These are phyloP conservation scores for Triplophysa dalaica DNA, from an alignment of 2,113 vertebrate genomes.

Conservation along the genomic window DNA sequence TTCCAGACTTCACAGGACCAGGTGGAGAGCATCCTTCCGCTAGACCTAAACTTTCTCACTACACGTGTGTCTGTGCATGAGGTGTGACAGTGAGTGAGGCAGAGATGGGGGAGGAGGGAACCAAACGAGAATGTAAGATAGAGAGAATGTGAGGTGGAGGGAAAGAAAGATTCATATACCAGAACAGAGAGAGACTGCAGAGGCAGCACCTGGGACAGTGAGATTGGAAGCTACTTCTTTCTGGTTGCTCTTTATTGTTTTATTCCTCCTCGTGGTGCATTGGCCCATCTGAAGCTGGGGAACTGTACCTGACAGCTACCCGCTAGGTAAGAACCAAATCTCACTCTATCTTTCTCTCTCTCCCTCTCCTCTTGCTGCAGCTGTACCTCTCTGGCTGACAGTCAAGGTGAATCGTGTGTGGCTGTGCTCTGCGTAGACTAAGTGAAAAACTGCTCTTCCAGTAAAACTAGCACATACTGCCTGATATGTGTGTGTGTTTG, in stretches of 20 bases:
- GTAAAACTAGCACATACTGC: slow-evolving; percentile 50
- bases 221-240: slow-evolving; percentile 58
- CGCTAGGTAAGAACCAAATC: slow-evolving; percentile 67
- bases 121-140: slow-evolving; percentile 55
- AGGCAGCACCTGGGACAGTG: slow-evolving; percentile 69
- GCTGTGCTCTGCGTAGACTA: slow-evolving; percentile 42
- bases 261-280: slow-evolving; percentile 65
- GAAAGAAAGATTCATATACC: slow-evolving; percentile 36
- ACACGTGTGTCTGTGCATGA: neutral
- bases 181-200: slow-evolving; percentile 67
- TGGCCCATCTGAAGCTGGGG: slow-evolving; percentile 58
- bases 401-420: slow-evolving; percentile 70
- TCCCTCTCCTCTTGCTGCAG: slow-evolving; percentile 58
- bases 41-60: slow-evolving; percentile 69
- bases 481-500: neutral
- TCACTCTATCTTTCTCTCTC: slow-evolving; percentile 41
- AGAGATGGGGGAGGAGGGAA: slow-evolving; percentile 43
- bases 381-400: slow-evolving; percentile 63
- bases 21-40: slow-evolving; percentile 53
- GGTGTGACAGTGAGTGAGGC: slow-evolving; percentile 20
- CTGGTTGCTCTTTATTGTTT: slow-evolving; percentile 55
- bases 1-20: slow-evolving; percentile 43
- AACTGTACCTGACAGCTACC: slow-evolving; percentile 61
- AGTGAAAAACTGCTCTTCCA: slow-evolving; percentile 53
- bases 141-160: slow-evolving; percentile 26